Evolutionary conservation across 2,888 invertebrate genomes (phyloP).

Genomic region (Oligia fasciuncula): DNA sequence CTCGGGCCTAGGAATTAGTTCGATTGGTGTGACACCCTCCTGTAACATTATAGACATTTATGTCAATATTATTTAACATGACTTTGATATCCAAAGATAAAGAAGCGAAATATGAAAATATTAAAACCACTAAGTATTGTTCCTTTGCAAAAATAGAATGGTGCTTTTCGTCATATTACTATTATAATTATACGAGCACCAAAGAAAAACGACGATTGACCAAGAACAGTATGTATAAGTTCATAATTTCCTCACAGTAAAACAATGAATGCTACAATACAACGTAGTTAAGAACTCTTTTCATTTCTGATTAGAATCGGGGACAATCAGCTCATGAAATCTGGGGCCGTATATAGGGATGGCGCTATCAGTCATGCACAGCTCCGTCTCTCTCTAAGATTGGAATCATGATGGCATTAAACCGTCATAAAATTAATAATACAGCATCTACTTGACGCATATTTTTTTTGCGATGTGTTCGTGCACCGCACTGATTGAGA

Average conservation of each 20-base stretch:
- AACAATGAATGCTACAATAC: not conserved
- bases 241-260: not conserved
- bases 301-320: not conserved
- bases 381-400: too few species aligned
- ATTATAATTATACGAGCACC: too few species aligned
- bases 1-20: slow-evolving; percentile 73
- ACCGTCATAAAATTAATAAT: too few species aligned
- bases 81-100: not conserved
- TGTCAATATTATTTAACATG: not conserved
- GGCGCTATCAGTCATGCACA: too few species aligned
- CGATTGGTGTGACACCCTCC: slow-evolving; percentile 83
- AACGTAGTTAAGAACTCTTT: not conserved
- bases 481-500: too few species aligned
- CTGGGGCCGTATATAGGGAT: not conserved
- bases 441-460: not conserved
- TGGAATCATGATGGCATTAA: too few species aligned
- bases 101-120: not conserved
- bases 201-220: too few species aligned
- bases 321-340: not conserved
- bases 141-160: not conserved
- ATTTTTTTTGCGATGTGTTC: too few species aligned
- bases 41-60: slow-evolving; percentile 61
- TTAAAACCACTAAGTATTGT: not conserved
- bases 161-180: not conserved
- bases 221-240: not conserved